These are phyloP conservation scores for Globodera ellingtonae DNA, from an alignment of 1,140 invertebrate genomes.

Conservation along the genomic window DNA sequence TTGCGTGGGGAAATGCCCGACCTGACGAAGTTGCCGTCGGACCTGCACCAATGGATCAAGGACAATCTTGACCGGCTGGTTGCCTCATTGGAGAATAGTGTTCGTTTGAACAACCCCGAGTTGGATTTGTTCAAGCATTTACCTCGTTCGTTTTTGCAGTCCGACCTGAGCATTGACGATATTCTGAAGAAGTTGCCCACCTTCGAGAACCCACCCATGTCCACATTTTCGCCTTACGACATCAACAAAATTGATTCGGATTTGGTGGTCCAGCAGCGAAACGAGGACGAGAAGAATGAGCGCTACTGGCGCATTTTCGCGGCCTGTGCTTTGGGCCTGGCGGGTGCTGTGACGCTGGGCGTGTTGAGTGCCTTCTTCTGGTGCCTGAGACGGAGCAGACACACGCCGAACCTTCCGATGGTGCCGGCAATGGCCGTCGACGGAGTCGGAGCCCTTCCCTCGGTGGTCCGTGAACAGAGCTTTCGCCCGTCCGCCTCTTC, in stretches of 20 bases:
- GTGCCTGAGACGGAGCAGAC: conserved; percentile 31
- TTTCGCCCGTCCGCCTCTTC: conserved; percentile 24
- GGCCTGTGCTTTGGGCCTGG: conserved; percentile 54
- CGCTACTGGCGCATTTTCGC: conserved; percentile 44
- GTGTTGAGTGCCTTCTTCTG: conserved; percentile 53
- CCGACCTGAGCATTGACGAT: conserved; percentile 57
- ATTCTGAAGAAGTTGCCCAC: conserved; percentile 57
- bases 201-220: conserved; percentile 52
- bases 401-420: neutral
- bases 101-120: conserved; percentile 28
- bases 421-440: neutral
- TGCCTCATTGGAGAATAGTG: conserved; percentile 34
- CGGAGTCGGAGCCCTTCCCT: conserved; percentile 10
- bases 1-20: conserved; percentile 60
- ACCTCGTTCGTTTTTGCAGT: conserved; percentile 29
- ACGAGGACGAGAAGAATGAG: conserved; percentile 17
- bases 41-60: conserved; percentile 57
- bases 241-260: conserved; percentile 59
- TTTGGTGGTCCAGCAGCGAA: conserved; percentile 48
- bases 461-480: conserved; percentile 22
- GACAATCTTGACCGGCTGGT: conserved; percentile 57
- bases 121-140: conserved; percentile 3
- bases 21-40: conserved; percentile 50
- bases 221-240: conserved; percentile 63
- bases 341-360: conserved; percentile 52